These are phyloP conservation scores for Ictalurus punctatus DNA, from an alignment of 2,113 vertebrate species.

Conservation along the genomic window DNA sequence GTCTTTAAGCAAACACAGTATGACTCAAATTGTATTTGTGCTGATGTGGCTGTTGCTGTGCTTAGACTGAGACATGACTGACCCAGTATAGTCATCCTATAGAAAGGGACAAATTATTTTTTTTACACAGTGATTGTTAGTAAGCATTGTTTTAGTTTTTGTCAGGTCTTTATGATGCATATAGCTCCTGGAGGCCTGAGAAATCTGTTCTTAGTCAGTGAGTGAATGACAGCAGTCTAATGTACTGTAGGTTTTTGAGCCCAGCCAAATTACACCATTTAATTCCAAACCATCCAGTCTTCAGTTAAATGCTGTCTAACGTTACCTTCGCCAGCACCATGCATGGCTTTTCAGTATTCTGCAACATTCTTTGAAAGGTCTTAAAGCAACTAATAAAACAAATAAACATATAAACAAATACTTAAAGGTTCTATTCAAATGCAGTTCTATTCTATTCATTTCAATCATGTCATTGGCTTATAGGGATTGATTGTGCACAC, in stretches of 20 bases:
- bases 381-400: not conserved
- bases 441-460: not conserved
- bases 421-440: not conserved
- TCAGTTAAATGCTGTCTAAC: not conserved
- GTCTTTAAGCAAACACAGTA: conserved; percentile 7
- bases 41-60: not conserved
- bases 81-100: not conserved
- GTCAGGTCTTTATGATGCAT: not conserved
- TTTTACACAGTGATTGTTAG: conserved; percentile 33
- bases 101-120: conserved; percentile 15
- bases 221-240: not conserved
- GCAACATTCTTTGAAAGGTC: not conserved
- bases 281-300: not conserved
- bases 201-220: not conserved
- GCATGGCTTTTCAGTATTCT: not conserved
- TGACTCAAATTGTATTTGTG: conserved; percentile 14
- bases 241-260: not conserved
- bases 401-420: not conserved
- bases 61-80: not conserved
- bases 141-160: not conserved
- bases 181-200: not conserved
- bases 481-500: not conserved
- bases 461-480: not conserved
- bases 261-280: not conserved
- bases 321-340: not conserved